Percentiles rank a stretch among this genome's conserved stretches.
Evolutionary conservation across 2,888 invertebrate species (phyloP).

Genomic region (Schizaphis graminum): DNA sequence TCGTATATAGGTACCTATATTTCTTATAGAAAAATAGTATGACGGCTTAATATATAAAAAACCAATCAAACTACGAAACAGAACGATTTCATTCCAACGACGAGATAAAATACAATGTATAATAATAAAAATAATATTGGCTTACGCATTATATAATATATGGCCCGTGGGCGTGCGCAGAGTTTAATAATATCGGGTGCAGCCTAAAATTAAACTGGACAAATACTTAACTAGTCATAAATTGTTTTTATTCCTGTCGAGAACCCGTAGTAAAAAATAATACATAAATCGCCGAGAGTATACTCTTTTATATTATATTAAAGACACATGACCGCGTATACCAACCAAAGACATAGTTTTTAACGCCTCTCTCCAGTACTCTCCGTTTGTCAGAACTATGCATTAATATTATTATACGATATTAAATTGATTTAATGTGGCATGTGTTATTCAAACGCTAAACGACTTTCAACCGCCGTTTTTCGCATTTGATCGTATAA

Average conservation of each 20-base stretch:
- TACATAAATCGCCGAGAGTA: background rate
- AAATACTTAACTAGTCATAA: slow-evolving; percentile 2
- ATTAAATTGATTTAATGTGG: background rate
- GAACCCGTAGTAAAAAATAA: background rate
- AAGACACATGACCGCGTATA: background rate
- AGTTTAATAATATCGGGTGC: slow-evolving; percentile 9
- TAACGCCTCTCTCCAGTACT: background rate
- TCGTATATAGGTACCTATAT: background rate
- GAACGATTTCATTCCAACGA: background rate
- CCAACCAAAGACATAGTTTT: background rate
- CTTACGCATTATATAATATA: background rate
- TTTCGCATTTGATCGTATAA: background rate
- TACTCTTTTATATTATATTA: background rate
- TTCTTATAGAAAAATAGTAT: background rate
- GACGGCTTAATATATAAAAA: background rate
- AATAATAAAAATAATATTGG: background rate
- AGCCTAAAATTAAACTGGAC: slow-evolving; percentile 5
- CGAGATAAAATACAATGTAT: background rate
- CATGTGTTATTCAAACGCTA: background rate
- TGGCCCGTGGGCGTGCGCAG: background rate
- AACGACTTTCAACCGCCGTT: background rate
- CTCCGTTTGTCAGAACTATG: background rate
- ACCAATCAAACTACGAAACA: background rate
- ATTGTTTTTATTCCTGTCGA: background rate
- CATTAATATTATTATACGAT: background rate